Conservation (phyloP, 2,797 vertebrate species). For the Melanotaenia trifasciata region DNA sequence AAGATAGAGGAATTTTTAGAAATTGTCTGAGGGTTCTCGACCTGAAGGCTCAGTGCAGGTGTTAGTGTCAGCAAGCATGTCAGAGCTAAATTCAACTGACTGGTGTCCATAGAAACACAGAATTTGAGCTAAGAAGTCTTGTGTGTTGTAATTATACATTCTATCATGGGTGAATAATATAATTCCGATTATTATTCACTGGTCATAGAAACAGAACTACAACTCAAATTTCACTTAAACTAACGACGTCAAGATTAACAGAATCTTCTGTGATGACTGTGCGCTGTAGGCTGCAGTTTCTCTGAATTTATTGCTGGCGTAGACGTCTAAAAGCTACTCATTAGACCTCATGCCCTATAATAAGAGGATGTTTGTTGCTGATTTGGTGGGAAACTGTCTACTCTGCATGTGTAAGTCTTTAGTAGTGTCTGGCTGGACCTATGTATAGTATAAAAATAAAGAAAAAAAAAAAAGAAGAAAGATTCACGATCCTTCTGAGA, state of each 20-base stretch:
- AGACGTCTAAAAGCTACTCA: not conserved
- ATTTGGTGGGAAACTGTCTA: conserved; percentile 8
- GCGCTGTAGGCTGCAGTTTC: conserved; percentile 5
- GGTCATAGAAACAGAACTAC: conserved; percentile 15
- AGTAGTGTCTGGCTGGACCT: not conserved
- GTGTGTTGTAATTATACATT: conserved; percentile 21
- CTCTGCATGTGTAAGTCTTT: not conserved
- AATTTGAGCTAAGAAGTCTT: conserved; percentile 45
- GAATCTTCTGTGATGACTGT: conserved; percentile 6
- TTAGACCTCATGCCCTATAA: conserved; percentile 13
- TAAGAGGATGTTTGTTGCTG: conserved; percentile 1
- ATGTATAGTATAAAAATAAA: not conserved
- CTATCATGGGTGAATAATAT: conserved; percentile 31
- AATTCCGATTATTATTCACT: conserved; percentile 20
- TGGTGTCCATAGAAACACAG: conserved; percentile 80
- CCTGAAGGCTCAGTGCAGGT: conserved; percentile 6
- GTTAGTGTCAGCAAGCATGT: conserved; percentile 26
- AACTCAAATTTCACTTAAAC: conserved; percentile 8
- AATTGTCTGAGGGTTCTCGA: not conserved
- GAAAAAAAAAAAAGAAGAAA: not conserved
- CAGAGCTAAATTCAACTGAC: conserved; percentile 34
- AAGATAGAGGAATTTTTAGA: not conserved
- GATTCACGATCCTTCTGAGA: not conserved
- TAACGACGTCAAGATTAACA: not conserved
- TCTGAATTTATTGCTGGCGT: conserved; percentile 11